These are phyloP conservation scores for Hesperia comma DNA, from an alignment of 2,888 invertebrate genomes.

Conservation along the genomic window DNA sequence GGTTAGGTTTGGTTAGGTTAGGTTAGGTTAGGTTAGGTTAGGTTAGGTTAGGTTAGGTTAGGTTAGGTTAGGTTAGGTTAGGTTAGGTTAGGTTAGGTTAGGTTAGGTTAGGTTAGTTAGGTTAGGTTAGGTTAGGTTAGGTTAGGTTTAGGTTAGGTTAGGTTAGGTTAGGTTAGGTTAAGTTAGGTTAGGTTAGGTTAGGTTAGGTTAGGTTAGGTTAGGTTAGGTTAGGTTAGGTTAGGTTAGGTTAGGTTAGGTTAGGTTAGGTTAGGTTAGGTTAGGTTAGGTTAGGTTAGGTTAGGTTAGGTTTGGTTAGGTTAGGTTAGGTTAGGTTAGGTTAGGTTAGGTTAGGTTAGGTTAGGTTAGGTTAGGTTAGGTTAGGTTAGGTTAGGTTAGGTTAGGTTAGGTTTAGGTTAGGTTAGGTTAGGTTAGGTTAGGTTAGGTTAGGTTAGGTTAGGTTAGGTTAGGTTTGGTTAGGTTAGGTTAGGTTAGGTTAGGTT, in stretches of 20 bases:
- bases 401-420: slow-evolving; percentile 46
- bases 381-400: slow-evolving; percentile 44
- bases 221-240: slow-evolving; percentile 51
- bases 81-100: slow-evolving; percentile 57
- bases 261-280: slow-evolving; percentile 48
- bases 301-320: slow-evolving; percentile 49
- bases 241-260: slow-evolving; percentile 49
- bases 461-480: slow-evolving; percentile 45
- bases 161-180: slow-evolving; percentile 49
- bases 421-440: slow-evolving; percentile 47
- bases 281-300: slow-evolving; percentile 50
- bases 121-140: slow-evolving; percentile 49
- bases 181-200: slow-evolving; percentile 51
- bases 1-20: slow-evolving; percentile 53
- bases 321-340: slow-evolving; percentile 48
- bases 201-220: slow-evolving; percentile 51
- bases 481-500: slow-evolving; percentile 41
- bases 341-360: slow-evolving; percentile 47
- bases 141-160: slow-evolving; percentile 49
- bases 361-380: slow-evolving; percentile 45
- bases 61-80: slow-evolving; percentile 59
- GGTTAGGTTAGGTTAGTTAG: slow-evolving; percentile 54
- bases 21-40: slow-evolving; percentile 51
- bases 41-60: slow-evolving; percentile 60
- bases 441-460: slow-evolving; percentile 44